Evolutionary conservation across 2,113 vertebrate genomes (phyloP), one percentile per base, ranked within the genome.

Genomic region (Chamaetylas fuelleborni): DNA sequence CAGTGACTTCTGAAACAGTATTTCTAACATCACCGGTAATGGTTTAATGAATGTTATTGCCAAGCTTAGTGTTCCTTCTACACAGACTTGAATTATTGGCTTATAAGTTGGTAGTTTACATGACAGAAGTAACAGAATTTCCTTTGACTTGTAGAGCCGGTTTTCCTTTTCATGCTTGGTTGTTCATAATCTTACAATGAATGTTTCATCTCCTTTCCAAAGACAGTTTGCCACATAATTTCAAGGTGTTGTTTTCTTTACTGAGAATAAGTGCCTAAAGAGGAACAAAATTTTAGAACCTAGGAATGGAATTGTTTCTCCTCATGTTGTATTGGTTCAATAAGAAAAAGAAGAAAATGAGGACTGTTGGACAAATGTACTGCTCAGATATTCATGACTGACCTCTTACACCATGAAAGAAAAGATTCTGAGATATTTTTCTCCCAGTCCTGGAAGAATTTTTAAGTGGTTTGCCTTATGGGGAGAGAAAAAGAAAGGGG

Each of bases 181-280:
- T 92, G 43, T 77, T 95, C 20, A 1, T 90, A 87, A 91, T 57
- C 62, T 76, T 92, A 34, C 13, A 58, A 53, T 50, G 62, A 88
- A 64, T 72, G 56, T 61, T 91, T 87, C 51, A 72, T 89, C 66
- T 93, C 57, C 79, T 96, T 81, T 78, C 28, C 60, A 61, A 86
- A 96, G 90, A 26, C 85, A 86, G 19, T 82, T 91, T 92, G n/a
- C 47, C 64, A 64, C 18, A 20, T 88, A 73, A 80, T 79, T 76
- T 92, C 70, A 79, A 80, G 17, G 29, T 81, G 65, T 13, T 90
- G 40, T 43, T 50, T 84, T 78, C 78, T 77, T 95, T 77, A 82
- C 77, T 93, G 72, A 92, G 34, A 95, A 79, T 97, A 84, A 90
- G 54, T 73, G 53, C 95, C 89, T 71, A 95, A 90, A 96, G 86